Conservation (phyloP, 1,140 invertebrate species). For the Brachionus manjavacas region DNA sequence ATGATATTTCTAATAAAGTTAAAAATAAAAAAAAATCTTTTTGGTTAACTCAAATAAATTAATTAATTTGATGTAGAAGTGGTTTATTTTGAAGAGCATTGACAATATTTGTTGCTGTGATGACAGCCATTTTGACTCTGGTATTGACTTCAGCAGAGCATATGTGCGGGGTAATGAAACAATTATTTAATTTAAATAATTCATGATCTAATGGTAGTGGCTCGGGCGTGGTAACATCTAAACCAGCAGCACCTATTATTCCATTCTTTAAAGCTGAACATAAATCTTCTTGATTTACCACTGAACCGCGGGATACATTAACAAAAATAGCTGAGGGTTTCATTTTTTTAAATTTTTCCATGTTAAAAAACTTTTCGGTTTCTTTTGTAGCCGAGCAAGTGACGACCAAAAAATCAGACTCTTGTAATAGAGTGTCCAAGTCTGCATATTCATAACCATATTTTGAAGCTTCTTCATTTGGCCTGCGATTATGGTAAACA, state of each 20-base stretch:
- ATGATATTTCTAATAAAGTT: too few species aligned
- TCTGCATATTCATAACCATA: constrained; percentile 54
- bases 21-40: too few species aligned
- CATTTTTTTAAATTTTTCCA: constrained; percentile 21
- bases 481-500: constrained; percentile 49
- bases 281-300: constrained; percentile 40
- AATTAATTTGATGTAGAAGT: constrained; percentile 37
- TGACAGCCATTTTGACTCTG: constrained; percentile 19
- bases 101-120: constrained; percentile 21
- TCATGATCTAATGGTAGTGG: constrained; percentile 76
- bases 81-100: background rate
- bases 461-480: constrained; percentile 42
- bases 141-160: constrained; percentile 71
- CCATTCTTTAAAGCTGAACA: background rate
- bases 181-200: constrained; percentile 73
- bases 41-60: background rate
- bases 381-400: constrained; percentile 52
- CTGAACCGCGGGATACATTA: constrained; percentile 25
- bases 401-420: constrained; percentile 55
- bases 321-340: constrained; percentile 15
- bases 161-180: constrained; percentile 82
- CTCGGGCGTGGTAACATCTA: constrained; percentile 88
- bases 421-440: constrained; percentile 59
- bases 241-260: constrained; percentile 44
- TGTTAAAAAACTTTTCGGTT: constrained; percentile 44